Conservation (phyloP, 2,797 vertebrate genomes). For the Botia kubotai region DNA sequence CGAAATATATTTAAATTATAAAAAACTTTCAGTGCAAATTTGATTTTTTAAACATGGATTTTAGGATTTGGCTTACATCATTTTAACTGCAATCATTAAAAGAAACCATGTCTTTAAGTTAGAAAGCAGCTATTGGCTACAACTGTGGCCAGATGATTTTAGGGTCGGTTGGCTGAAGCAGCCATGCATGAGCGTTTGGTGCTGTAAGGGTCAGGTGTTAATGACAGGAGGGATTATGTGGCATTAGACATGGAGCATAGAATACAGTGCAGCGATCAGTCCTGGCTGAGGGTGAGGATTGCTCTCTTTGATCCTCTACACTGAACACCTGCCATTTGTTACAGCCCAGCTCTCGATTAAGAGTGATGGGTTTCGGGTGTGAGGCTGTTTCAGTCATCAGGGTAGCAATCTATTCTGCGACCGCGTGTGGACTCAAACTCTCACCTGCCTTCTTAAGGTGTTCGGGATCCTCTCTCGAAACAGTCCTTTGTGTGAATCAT, state of each 20-base stretch:
- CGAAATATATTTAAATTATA: not conserved
- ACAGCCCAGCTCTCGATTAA: conserved; percentile 76
- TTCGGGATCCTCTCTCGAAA: conserved; percentile 71
- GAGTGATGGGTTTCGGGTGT: conserved; percentile 79
- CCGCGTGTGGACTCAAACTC: conserved; percentile 61
- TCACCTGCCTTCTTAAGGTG: conserved; percentile 61
- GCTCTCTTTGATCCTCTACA: conserved; percentile 75
- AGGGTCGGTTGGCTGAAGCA: conserved; percentile 27
- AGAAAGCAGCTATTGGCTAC: conserved; percentile 21
- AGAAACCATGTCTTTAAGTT: not conserved
- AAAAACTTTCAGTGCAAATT: not conserved
- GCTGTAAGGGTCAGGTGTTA: conserved; percentile 67
- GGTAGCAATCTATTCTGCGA: conserved; percentile 73
- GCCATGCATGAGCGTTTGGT: conserved; percentile 12
- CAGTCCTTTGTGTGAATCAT: conserved; percentile 78
- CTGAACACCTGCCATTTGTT: conserved; percentile 75
- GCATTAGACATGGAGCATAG: conserved; percentile 62
- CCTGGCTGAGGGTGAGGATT: conserved; percentile 68
- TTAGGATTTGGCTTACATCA: conserved; percentile 1
- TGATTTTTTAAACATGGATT: not conserved
- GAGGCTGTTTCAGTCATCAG: conserved; percentile 73
- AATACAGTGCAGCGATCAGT: conserved; percentile 36
- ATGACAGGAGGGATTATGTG: conserved; percentile 69
- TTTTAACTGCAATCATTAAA: conserved; percentile 34
- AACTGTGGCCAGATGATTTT: conserved; percentile 25